Percentiles rank a stretch among this genome's conserved stretches.
These are phyloP conservation scores for Pristionchus entomophagus DNA, from an alignment of 2,888 invertebrate genomes.

Conservation along the genomic window DNA sequence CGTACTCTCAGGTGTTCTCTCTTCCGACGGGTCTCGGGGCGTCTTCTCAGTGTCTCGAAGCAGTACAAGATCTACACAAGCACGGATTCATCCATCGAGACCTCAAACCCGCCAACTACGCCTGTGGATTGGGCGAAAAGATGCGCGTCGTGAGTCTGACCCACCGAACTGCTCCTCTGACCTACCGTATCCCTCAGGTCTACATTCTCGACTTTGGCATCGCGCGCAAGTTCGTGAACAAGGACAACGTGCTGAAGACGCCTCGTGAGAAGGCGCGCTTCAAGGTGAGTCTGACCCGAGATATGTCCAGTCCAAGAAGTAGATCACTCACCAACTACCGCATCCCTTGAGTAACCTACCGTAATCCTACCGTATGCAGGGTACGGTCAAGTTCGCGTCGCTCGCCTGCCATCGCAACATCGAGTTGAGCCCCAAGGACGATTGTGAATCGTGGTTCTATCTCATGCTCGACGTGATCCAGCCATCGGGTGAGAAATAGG, in stretches of 20 bases:
- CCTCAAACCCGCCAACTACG: conserved; percentile 68
- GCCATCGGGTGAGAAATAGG: background rate
- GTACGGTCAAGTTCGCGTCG: conserved; percentile 72
- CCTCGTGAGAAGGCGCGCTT: conserved; percentile 58
- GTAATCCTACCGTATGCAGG: conserved; percentile 54
- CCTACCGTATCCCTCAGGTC: conserved; percentile 46
- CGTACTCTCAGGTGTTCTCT: conserved; percentile 56
- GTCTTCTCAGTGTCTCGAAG: conserved; percentile 68
- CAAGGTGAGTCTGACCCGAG: conserved; percentile 64
- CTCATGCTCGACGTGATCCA: conserved; percentile 67
- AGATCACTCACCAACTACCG: no score
- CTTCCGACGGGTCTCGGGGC: conserved; percentile 62
- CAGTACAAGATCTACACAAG: conserved; percentile 69
- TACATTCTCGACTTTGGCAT: conserved; percentile 73
- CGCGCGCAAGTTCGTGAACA: conserved; percentile 63
- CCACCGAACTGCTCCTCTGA: no score
- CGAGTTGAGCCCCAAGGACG: conserved; percentile 68
- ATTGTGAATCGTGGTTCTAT: conserved; percentile 72
- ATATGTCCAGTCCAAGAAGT: no score
- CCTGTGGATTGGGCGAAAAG: conserved; percentile 58
- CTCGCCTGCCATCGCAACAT: conserved; percentile 61
- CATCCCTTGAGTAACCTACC: background rate
- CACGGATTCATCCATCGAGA: conserved; percentile 71
- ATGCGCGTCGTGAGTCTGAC: conserved; percentile 22
- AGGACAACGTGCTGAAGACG: conserved; percentile 62